Evolutionary conservation across 2,113 vertebrate species (phyloP).

Genomic region (Notechis scutatus): DNA sequence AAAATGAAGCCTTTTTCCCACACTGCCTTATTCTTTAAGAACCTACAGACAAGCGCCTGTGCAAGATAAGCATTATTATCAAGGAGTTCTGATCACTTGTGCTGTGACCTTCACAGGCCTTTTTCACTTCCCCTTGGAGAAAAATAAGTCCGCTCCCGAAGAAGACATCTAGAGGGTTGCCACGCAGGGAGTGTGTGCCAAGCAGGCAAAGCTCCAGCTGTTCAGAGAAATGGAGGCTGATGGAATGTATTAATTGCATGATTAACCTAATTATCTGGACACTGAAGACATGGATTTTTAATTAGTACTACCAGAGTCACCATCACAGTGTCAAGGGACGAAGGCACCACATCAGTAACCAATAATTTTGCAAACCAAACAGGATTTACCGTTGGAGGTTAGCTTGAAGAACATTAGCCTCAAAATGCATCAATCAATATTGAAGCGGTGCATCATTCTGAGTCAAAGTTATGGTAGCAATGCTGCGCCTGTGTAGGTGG

Average conservation of each 20-base stretch:
- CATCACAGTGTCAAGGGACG: neutral
- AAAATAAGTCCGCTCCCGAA: neutral
- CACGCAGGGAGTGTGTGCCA: neutral
- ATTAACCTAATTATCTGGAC: slow-evolving; percentile 13
- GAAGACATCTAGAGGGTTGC: neutral
- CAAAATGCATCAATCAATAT: neutral
- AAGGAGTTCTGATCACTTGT: neutral
- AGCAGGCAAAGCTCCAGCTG: neutral
- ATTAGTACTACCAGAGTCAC: neutral
- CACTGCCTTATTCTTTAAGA: neutral
- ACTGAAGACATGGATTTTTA: neutral
- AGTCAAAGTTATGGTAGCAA: neutral
- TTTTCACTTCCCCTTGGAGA: neutral
- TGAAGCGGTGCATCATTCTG: neutral
- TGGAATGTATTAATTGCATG: neutral
- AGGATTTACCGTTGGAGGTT: neutral
- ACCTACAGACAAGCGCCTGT: neutral
- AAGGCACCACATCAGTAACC: neutral
- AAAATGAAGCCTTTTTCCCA: neutral
- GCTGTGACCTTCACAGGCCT: neutral
- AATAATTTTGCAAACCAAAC: neutral
- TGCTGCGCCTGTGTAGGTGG: neutral
- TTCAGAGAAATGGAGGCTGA: neutral
- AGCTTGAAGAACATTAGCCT: neutral
- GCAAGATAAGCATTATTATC: neutral